phyloP scores from a whole-genome alignment of 2,888 invertebrate species.

The Drosophila setosimentum region DNA sequence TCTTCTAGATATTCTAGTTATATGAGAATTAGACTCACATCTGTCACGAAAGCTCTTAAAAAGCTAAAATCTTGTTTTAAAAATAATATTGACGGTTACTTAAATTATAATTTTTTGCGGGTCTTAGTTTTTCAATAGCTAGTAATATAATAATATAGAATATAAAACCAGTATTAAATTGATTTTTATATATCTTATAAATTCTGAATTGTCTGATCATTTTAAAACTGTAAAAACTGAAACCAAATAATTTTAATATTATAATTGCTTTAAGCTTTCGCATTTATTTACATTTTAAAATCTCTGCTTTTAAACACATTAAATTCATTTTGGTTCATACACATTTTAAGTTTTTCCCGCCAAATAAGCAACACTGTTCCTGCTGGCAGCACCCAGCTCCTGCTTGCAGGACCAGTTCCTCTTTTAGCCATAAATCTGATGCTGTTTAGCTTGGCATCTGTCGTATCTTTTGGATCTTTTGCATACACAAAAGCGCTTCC shows the following conservation, averaged over 20 bases:
- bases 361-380: not conserved
- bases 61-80: not conserved
- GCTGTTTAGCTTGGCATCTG: conserved; percentile 52
- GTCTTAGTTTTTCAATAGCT: too few species aligned
- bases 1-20: not conserved
- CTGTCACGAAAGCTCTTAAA: not conserved
- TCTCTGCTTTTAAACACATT: not conserved
- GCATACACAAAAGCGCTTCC: conserved; percentile 28
- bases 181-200: not conserved
- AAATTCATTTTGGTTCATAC: not conserved
- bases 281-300: not conserved
- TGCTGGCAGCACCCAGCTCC: conserved; percentile 15
- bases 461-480: conserved; percentile 29
- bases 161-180: not conserved
- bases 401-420: conserved; percentile 8
- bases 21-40: too few species aligned
- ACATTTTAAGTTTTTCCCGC: not conserved
- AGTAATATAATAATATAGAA: too few species aligned
- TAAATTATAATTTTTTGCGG: too few species aligned
- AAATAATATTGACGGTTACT: not conserved
- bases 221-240: not conserved
- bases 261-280: not conserved
- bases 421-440: conserved; percentile 77
- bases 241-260: not conserved
- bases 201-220: not conserved